A percentile compares a stretch with the other conserved stretches of the same genome.
Evolutionary conservation across 2,888 invertebrate genomes (phyloP).

Genomic region (Acronicta alni): DNA sequence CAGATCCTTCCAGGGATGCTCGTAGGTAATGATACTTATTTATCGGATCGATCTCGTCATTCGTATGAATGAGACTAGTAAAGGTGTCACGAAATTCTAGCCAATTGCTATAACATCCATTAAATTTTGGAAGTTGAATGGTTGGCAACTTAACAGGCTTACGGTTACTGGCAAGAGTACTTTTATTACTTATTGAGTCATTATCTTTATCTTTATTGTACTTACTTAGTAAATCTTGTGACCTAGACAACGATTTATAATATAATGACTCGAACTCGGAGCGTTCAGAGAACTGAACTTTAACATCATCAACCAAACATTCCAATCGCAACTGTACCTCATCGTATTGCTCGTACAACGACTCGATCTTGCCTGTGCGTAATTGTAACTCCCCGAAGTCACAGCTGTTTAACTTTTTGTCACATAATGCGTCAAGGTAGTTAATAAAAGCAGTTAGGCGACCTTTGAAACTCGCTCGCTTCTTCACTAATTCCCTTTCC

Average conservation of each 20-base stretch:
- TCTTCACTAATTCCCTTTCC: too few relatives aligned
- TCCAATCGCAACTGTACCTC: slow-evolving; percentile 23
- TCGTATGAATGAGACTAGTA: slow-evolving; percentile 44
- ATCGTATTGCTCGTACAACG: too few relatives aligned
- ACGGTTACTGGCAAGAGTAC: not conserved
- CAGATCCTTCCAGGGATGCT: too few relatives aligned
- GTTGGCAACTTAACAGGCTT: slow-evolving; percentile 44
- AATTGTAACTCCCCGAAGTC: slow-evolving; percentile 10
- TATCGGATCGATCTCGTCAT: slow-evolving; percentile 44
- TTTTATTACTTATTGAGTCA: not conserved
- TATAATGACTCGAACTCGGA: slow-evolving; percentile 14
- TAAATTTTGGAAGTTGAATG: slow-evolving; percentile 47
- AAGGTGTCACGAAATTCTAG: slow-evolving; percentile 54
- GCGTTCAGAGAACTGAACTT: slow-evolving; percentile 9
- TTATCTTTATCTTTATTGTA: slow-evolving; percentile 11
- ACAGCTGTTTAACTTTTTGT: too few relatives aligned
- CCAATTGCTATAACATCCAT: slow-evolving; percentile 48
- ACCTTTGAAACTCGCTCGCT: too few relatives aligned
- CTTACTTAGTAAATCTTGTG: slow-evolving; percentile 8
- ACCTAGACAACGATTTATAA: slow-evolving; percentile 18
- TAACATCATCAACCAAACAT: slow-evolving; percentile 16
- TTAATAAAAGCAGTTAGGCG: too few relatives aligned
- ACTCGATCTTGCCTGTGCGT: slow-evolving; percentile 19
- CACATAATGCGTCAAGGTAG: too few relatives aligned
- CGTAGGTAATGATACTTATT: too few relatives aligned